Base-by-base conservation (phyloP, 2,113 vertebrate genomes). In the Ranitomeya variabilis region DNA sequence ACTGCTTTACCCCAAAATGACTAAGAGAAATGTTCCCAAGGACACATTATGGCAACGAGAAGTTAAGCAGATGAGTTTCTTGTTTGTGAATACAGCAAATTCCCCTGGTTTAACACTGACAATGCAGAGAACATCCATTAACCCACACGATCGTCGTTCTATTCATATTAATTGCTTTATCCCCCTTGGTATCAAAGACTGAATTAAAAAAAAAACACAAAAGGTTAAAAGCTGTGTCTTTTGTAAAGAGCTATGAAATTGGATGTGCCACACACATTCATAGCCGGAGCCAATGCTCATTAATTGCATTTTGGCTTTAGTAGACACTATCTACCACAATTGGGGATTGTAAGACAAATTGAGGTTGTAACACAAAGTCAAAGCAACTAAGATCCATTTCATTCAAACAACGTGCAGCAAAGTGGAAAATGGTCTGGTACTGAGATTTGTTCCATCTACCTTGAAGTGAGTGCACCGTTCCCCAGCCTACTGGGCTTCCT, bases 281-380 rank as follows among this genome's bases (percentile, higher is more conserved):
- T 37, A 11, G 57, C 8, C 3, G n/a, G 6, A 59, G 79, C 80
- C 80, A 81, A 62, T 45, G 80, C 57, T 81, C 80, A 81, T 62
- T 81, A 81, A 81, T 37, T 81, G 80, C 19, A 37, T 81, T 81
- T 62, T 81, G 80, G 80, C 80, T 62, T 19, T 9, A 12, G 21
- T 19, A 81, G 23, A 37, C n/a, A 7, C 80, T 37, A 62, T 62
- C 31, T 15, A 57, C 26, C 57, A 81, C 57, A 62, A 37, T 37
- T 60, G 23, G 52, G 15, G 55, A 60, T 81, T 16, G 18, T 81
- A 62, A 81, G 13, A 62, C 80, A 81, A 81, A 81, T 37, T 62
- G 51, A 81, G 59, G 80, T 62, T 76, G 31, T 52, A 76, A 51
- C 23, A 62, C 26, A 59, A 81, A 62, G 57, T 62, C 26, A 81